These are phyloP conservation scores for Polydrusus pterygomalis DNA, from an alignment of 2,888 invertebrate species.

Conservation along the genomic window DNA sequence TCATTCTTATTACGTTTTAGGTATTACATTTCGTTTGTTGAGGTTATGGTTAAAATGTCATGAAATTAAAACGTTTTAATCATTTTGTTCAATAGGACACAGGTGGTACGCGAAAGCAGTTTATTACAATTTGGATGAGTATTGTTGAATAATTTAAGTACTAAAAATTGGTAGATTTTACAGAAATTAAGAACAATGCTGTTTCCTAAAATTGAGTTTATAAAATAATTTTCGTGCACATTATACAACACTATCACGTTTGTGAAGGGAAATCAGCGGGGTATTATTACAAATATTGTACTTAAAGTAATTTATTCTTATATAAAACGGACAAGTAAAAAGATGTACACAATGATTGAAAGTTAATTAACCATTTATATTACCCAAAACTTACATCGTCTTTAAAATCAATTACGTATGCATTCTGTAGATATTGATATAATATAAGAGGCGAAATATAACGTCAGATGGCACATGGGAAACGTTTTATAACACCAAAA, in stretches of 20 bases:
- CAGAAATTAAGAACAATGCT: not conserved
- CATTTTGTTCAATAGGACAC: no score
- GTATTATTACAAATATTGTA: conserved; percentile 34
- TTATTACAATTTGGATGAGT: no score
- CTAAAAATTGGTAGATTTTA: no score
- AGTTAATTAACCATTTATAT: conserved; percentile 17
- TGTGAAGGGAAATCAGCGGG: conserved; percentile 40
- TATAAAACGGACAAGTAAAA: conserved; percentile 9
- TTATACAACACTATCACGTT: conserved; percentile 32
- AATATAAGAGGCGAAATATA: not conserved
- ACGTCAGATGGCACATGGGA: conserved; percentile 4
- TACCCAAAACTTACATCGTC: not conserved
- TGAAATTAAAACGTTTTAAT: no score
- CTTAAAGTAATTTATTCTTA: conserved; percentile 13
- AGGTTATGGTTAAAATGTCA: no score
- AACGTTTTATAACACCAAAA: not conserved
- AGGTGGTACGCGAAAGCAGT: no score
- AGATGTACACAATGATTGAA: conserved; percentile 13
- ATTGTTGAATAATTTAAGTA: no score
- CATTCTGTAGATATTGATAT: no score
- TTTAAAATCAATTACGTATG: conserved; percentile 18
- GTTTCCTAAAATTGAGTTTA: not conserved
- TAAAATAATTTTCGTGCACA: not conserved
- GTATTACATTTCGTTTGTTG: no score
- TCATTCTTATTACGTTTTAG: no score